Conservation (phyloP, 2,888 invertebrate species). For the Cephus nigrinus region DNA sequence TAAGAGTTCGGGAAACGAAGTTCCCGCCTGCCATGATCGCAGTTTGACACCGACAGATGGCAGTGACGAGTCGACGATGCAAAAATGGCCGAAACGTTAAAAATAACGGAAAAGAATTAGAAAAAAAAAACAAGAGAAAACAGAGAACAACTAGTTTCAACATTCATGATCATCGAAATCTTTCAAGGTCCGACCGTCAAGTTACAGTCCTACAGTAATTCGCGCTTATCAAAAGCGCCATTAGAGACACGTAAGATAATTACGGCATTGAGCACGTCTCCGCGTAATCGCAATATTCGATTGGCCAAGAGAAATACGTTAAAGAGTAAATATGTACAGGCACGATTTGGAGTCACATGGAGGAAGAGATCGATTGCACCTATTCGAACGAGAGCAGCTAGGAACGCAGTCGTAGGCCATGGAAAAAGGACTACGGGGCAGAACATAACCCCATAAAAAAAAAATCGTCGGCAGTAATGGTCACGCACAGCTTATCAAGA, state of each 20-base stretch:
- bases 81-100: neutral
- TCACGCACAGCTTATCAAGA: neutral
- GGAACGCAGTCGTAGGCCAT: neutral
- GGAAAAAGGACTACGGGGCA: neutral
- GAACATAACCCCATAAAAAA: neutral
- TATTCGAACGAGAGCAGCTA: neutral
- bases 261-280: neutral
- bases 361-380: neutral
- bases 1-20: neutral
- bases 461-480: neutral
- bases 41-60: neutral
- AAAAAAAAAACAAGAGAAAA: neutral
- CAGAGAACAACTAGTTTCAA: neutral
- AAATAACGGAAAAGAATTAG: neutral
- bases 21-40: neutral
- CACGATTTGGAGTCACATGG: slow-evolving; percentile 12
- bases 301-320: slow-evolving; percentile 7
- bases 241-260: neutral
- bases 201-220: neutral
- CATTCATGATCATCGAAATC: neutral
- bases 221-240: neutral
- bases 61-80: neutral
- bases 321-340: slow-evolving; percentile 21
- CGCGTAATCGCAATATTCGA: neutral
- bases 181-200: neutral